Evolutionary conservation across 2,113 vertebrate species (phyloP).

Genomic region (Onychostruthus taczanowskii): DNA sequence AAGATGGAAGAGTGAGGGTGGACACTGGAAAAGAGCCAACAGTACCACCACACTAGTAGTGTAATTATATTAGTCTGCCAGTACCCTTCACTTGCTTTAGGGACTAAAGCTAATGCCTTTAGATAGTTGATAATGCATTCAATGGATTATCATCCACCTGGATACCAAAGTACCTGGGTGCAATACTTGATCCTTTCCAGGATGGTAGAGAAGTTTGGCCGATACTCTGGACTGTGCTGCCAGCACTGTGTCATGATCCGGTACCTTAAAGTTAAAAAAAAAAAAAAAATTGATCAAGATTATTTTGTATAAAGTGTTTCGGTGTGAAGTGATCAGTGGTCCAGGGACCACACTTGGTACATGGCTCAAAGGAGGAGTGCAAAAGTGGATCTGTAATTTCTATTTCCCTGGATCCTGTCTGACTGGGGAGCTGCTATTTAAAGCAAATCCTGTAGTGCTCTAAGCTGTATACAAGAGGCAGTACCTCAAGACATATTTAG

Average conservation of each 20-base stretch:
- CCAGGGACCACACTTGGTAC: background rate
- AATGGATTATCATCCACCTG: background rate
- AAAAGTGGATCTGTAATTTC: background rate
- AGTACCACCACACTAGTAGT: background rate
- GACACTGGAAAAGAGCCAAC: background rate
- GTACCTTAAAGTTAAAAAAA: constrained; percentile 73
- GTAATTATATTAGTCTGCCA: background rate
- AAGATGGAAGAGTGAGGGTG: background rate
- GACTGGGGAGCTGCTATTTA: background rate
- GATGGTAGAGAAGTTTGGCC: constrained; percentile 88
- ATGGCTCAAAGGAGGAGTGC: background rate
- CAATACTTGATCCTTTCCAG: constrained; percentile 89
- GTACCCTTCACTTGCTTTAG: background rate
- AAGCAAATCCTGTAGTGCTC: background rate
- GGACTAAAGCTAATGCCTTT: background rate
- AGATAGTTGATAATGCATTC: background rate
- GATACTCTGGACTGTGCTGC: constrained; percentile 90
- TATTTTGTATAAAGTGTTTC: background rate
- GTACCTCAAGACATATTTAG: background rate
- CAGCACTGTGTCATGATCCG: constrained; percentile 93
- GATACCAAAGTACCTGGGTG: constrained; percentile 79
- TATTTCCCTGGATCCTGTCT: background rate
- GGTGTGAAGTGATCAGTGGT: background rate
- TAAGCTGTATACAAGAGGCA: background rate
- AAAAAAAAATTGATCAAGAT: background rate